phyloP scores from a whole-genome alignment of 2,888 invertebrate genomes.

The Ophion ventricosus region DNA sequence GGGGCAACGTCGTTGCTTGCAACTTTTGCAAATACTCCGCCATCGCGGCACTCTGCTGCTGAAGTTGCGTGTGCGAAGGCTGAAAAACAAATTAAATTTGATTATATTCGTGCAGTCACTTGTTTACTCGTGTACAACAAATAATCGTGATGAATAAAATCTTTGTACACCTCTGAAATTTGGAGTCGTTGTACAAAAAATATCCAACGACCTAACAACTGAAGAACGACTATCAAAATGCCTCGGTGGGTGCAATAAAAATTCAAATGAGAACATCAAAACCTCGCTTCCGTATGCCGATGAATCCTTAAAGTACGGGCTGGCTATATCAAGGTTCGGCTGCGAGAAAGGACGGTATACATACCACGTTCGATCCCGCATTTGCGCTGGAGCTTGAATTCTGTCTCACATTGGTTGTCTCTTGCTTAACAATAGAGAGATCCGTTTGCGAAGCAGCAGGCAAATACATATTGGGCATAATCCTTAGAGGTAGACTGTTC shows the following conservation, averaged over 20 bases:
- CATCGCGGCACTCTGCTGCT: slow-evolving; percentile 80
- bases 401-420: slow-evolving; percentile 68
- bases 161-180: background rate
- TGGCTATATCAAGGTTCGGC: background rate
- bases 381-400: slow-evolving; percentile 65
- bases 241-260: too few relatives aligned
- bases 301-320: background rate
- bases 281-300: background rate
- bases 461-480: slow-evolving; percentile 78
- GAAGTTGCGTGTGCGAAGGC: slow-evolving; percentile 76
- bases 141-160: background rate
- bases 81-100: slow-evolving; percentile 48
- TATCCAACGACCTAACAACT: too few relatives aligned
- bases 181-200: too few relatives aligned
- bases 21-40: slow-evolving; percentile 82
- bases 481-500: slow-evolving; percentile 77
- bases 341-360: background rate
- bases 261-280: too few relatives aligned
- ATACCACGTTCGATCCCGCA: slow-evolving; percentile 50
- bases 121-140: background rate
- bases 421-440: slow-evolving; percentile 59
- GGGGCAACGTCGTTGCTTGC: slow-evolving; percentile 79
- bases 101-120: background rate
- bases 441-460: slow-evolving; percentile 75
- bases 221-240: too few relatives aligned